These are phyloP conservation scores for Lithophane socia DNA, from an alignment of 2,888 invertebrate genomes.

Conservation along the genomic window DNA sequence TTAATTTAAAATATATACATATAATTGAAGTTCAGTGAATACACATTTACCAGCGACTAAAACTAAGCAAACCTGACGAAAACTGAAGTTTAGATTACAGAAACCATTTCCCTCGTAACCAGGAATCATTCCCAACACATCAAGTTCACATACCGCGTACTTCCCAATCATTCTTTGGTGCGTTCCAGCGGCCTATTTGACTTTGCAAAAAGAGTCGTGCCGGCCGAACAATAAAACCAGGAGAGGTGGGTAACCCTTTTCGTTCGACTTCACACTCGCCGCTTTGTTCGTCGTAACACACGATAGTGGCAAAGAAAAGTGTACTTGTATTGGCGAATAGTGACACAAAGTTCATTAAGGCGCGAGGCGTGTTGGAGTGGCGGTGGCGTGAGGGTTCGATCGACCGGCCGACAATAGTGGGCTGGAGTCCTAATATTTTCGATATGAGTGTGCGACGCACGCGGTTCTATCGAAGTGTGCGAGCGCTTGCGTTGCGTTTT, in stretches of 20 bases:
- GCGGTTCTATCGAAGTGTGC: slow-evolving; percentile 68
- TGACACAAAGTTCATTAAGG: slow-evolving; percentile 90
- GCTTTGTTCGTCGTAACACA: slow-evolving; percentile 87
- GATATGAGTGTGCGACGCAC: slow-evolving; percentile 77
- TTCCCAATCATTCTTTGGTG: slow-evolving; percentile 32
- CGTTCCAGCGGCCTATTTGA: slow-evolving; percentile 74
- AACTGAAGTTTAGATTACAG: neutral
- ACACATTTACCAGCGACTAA: neutral
- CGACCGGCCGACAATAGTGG: slow-evolving; percentile 62
- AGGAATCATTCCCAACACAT: neutral
- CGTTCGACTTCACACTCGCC: slow-evolving; percentile 84
- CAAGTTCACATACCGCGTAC: neutral
- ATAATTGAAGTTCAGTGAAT: neutral
- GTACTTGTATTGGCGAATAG: slow-evolving; percentile 88
- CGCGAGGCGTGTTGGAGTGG: slow-evolving; percentile 88
- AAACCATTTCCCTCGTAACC: neutral
- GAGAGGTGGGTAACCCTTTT: slow-evolving; percentile 83
- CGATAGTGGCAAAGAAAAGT: slow-evolving; percentile 88
- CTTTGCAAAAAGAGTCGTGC: slow-evolving; percentile 79
- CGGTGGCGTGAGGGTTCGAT: slow-evolving; percentile 79
- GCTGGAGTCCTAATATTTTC: slow-evolving; percentile 80
- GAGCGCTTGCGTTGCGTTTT: slow-evolving; percentile 19
- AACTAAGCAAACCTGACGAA: neutral
- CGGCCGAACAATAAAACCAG: slow-evolving; percentile 81
- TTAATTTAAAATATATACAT: neutral